Evolutionary conservation across 2,888 invertebrate genomes (phyloP).

Genomic region (Athetis lepigone): DNA sequence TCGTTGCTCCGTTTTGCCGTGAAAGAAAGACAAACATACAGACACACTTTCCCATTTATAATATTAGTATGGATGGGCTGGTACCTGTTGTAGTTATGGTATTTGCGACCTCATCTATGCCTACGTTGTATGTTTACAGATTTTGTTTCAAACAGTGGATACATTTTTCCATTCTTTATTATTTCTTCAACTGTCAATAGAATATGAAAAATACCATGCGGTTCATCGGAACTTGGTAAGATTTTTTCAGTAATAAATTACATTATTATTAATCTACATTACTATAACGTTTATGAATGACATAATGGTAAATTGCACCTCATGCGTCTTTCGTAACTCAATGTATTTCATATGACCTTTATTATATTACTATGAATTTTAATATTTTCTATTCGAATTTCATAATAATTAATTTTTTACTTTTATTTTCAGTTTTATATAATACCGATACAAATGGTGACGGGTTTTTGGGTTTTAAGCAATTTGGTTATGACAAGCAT

Average conservation of each 20-base stretch:
- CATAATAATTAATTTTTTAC: not conserved
- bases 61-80: too few relatives aligned
- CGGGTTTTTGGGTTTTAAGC: not conserved
- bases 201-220: conserved; percentile 10
- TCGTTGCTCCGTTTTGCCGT: too few relatives aligned
- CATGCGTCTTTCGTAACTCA: too few relatives aligned
- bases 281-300: too few relatives aligned
- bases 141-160: conserved; percentile 4
- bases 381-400: not conserved
- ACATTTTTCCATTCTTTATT: conserved; percentile 15
- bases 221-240: not conserved
- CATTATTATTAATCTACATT: too few relatives aligned
- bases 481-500: conserved; percentile 1
- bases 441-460: not conserved
- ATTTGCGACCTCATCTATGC: too few relatives aligned
- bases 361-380: not conserved
- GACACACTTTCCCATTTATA: too few relatives aligned
- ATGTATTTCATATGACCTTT: too few relatives aligned
- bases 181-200: conserved; percentile 5
- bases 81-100: too few relatives aligned
- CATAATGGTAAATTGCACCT: too few relatives aligned
- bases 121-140: not conserved
- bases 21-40: too few relatives aligned
- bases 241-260: not conserved
- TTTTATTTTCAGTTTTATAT: not conserved